Evolutionary conservation across 2,888 invertebrate genomes (phyloP), one percentile per base, ranked within the genome.

Genomic region (Hesperia comma): DNA sequence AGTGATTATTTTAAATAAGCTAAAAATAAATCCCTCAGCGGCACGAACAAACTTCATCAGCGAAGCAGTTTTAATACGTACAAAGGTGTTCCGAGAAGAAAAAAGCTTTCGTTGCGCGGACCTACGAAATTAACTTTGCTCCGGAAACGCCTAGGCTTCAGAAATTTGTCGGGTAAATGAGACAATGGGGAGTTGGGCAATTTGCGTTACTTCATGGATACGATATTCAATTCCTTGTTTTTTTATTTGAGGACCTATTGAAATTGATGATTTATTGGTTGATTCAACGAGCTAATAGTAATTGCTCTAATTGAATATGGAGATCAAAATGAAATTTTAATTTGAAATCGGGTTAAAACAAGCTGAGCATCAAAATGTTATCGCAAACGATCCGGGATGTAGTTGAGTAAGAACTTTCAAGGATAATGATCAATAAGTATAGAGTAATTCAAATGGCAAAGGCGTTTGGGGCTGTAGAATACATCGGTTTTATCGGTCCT

Each of bases 111-210:
- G 41, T 15, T 15, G 57, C 40, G n/a, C 54, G 54, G 41, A 41
- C 19, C 37, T 43, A 43, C 41, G 73, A 78, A 83, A 82, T 80
- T 81, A 80, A 79, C 79, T 80, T 74, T 71, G 71, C 79, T 78
- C 76, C 79, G 76, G 73, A 73, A 79, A 78, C 75, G 75, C 75
- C 77, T 76, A 79, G 78, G 76, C 79, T 80, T 79, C 78, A 74
- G 75, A 71, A 81, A 81, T 83, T 85, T 80, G 78, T 79, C 77
- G 77, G 76, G 77, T 73, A 80, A 83, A 84, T 81, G 79, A 83
- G 77, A 56, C 21, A 51, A 51, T 51, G 21, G 21, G 21, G 51
- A 51, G 51, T 21, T 21, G 5, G 12, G 21, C 10, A 51, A 21
- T 21, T 21, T 51, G 6, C 21, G 19, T 7, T 17, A 21, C 21